phyloP scores from a whole-genome alignment of 2,113 vertebrate species.

The Silurus asotus region DNA sequence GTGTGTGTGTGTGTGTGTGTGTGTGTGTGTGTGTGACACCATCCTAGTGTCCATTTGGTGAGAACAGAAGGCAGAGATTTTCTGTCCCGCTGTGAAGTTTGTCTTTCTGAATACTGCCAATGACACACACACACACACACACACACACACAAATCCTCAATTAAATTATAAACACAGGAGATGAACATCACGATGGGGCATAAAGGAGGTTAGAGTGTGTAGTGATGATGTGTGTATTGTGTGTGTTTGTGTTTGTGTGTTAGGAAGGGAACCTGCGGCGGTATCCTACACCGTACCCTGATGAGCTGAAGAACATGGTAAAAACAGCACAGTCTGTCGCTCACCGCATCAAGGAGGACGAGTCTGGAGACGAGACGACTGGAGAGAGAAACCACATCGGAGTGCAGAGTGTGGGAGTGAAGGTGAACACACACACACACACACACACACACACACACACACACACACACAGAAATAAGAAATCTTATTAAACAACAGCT shows the following conservation, averaged over 20 bases:
- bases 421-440: slow-evolving; percentile 71
- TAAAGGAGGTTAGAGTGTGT: neutral
- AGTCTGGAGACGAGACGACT: slow-evolving; percentile 78
- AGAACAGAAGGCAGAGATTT: slow-evolving; percentile 7
- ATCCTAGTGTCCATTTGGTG: slow-evolving; percentile 8
- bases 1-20: neutral
- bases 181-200: neutral
- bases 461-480: neutral
- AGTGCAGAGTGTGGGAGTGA: slow-evolving; percentile 85
- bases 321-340: slow-evolving; percentile 98
- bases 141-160: neutral
- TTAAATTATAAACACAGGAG: neutral
- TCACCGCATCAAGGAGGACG: slow-evolving; percentile 92
- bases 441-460: neutral
- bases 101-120: neutral
- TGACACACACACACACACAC: too few species aligned
- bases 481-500: neutral
- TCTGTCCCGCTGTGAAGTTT: neutral
- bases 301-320: slow-evolving; percentile 99
- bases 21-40: neutral
- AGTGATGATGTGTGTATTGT: neutral
- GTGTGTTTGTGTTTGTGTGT: slow-evolving; percentile 7
- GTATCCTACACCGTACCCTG: slow-evolving; percentile 96
- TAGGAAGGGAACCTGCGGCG: slow-evolving; percentile 98
- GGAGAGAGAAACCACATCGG: slow-evolving; percentile 78